Percentiles rank a stretch among this genome's conserved stretches.
These are phyloP conservation scores for Chrysolina oricalcia DNA, from an alignment of 2,888 invertebrate species.

Conservation along the genomic window DNA sequence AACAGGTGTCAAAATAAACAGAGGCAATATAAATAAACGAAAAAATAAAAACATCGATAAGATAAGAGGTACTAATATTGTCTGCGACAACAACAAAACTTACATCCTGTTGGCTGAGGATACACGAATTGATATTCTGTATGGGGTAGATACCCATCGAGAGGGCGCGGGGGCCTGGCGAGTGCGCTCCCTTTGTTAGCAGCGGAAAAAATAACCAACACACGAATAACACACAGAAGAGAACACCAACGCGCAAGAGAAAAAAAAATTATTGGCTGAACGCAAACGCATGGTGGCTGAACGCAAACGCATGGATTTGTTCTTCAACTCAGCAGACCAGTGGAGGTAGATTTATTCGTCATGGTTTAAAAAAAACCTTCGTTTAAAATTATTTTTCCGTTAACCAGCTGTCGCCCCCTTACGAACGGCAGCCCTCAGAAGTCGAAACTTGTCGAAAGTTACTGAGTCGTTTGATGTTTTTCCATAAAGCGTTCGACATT, in stretches of 20 bases:
- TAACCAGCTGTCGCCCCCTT: too few species aligned
- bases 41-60: constrained; percentile 24
- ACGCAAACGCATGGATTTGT: background rate
- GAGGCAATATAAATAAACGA: constrained; percentile 18
- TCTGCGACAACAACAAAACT: constrained; percentile 73
- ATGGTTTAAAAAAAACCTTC: background rate
- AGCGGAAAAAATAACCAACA: constrained; percentile 73
- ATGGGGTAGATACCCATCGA: constrained; percentile 94
- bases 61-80: constrained; percentile 17
- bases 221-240: constrained; percentile 72
- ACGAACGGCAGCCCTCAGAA: too few species aligned
- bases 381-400: too few species aligned
- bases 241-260: constrained; percentile 18
- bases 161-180: constrained; percentile 92
- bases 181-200: constrained; percentile 88
- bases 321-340: background rate
- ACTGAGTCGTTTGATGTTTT: too few species aligned
- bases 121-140: constrained; percentile 90
- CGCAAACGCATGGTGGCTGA: too few species aligned
- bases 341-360: background rate
- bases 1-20: constrained; percentile 39
- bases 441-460: too few species aligned
- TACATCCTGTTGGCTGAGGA: constrained; percentile 92
- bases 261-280: background rate
- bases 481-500: too few species aligned